Percentiles rank a stretch among this genome's conserved stretches.
Evolutionary conservation across 2,888 invertebrate species (phyloP).

Genomic region (Mesoligia furuncula): DNA sequence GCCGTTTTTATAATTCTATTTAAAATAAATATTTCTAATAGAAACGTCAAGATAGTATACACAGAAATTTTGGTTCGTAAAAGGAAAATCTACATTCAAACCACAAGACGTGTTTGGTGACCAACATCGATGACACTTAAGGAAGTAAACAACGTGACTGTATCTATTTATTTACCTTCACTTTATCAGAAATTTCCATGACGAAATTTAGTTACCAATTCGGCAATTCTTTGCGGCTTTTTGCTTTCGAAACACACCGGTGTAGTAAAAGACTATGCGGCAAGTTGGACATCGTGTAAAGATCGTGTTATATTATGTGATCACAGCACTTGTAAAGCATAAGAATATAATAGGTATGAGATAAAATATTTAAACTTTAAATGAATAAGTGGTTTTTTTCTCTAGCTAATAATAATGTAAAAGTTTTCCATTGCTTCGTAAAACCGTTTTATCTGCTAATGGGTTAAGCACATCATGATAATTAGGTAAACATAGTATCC

Average conservation of each 20-base stretch:
- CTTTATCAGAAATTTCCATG: constrained; percentile 19
- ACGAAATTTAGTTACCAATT: constrained; percentile 1
- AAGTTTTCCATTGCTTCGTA: not conserved
- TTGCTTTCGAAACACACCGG: not conserved
- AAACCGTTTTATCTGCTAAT: not conserved
- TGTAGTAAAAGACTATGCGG: not conserved
- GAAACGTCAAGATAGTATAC: not conserved
- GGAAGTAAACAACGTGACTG: constrained; percentile 19
- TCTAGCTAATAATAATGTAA: not conserved
- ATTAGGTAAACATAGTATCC: not conserved
- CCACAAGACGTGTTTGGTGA: constrained; percentile 1
- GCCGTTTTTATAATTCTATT: not conserved
- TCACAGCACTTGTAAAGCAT: not conserved
- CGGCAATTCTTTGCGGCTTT: not conserved
- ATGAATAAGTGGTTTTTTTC: constrained; percentile 1
- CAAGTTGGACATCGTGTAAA: not conserved
- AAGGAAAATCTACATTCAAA: constrained; percentile 10
- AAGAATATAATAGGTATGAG: not conserved
- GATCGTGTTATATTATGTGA: not conserved
- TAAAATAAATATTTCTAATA: not conserved
- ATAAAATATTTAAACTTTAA: not conserved
- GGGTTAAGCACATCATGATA: not conserved
- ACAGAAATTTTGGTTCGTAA: constrained; percentile 1
- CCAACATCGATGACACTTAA: not conserved
- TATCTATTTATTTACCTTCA: not conserved